Conservation (phyloP, 2,888 invertebrate genomes). For the Agrilus biguttatus region DNA sequence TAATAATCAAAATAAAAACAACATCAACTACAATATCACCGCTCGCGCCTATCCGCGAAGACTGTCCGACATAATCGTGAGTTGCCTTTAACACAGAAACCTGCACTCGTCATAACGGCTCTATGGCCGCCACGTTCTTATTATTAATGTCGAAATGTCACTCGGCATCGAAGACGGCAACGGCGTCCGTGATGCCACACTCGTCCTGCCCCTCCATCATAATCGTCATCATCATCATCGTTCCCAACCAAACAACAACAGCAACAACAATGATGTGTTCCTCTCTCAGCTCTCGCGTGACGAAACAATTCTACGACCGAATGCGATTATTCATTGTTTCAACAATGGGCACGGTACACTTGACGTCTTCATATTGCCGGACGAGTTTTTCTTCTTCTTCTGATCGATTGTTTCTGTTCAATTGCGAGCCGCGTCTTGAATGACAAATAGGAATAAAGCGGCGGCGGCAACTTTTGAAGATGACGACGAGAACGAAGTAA, state of each 20-base stretch:
- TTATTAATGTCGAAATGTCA: conserved; percentile 24
- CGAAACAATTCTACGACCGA: conserved; percentile 13
- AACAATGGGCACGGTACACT: conserved; percentile 10
- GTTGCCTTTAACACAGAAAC: conserved; percentile 14
- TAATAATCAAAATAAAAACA: no score
- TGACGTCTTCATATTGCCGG: conserved; percentile 25
- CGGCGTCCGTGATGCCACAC: no score
- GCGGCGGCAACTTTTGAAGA: background rate
- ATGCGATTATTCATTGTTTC: conserved; percentile 7
- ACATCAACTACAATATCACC: conserved; percentile 18
- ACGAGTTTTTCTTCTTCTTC: conserved; percentile 23
- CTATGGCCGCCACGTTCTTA: conserved; percentile 13
- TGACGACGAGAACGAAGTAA: conserved; percentile 10
- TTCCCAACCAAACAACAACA: no score
- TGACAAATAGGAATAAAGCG: conserved; percentile 18
- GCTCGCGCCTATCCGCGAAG: conserved; percentile 16
- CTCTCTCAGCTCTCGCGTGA: conserved; percentile 19
- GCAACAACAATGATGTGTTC: no score
- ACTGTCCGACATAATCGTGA: conserved; percentile 18
- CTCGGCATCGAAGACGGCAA: conserved; percentile 8
- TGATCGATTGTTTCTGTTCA: conserved; percentile 8
- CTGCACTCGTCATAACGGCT: conserved; percentile 21
- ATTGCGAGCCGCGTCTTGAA: conserved; percentile 18
- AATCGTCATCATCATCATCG: no score
- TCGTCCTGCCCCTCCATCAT: no score